Conservation (phyloP, 2,797 vertebrate species). For the Cheirogaleus major region DNA sequence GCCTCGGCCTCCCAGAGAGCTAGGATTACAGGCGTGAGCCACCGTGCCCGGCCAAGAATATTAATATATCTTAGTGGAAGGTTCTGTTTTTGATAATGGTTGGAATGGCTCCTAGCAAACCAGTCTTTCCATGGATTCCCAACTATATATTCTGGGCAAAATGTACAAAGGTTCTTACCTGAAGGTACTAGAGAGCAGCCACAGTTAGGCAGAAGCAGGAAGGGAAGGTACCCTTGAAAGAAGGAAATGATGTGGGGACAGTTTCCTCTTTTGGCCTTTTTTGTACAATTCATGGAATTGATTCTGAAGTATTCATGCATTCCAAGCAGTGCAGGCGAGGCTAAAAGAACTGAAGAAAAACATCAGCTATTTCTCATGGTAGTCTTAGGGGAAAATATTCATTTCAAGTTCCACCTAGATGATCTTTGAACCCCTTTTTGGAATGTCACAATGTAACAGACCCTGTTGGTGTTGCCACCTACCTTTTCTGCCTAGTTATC, state of each 20-base stretch:
- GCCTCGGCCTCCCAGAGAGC: too few relatives aligned
- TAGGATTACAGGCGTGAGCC: too few relatives aligned
- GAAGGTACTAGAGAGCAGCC: neutral
- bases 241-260: neutral
- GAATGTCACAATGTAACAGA: neutral
- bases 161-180: neutral
- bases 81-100: neutral
- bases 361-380: neutral
- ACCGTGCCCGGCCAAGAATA: too few relatives aligned
- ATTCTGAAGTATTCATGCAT: neutral
- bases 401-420: neutral
- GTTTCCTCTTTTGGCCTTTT: neutral
- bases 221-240: neutral
- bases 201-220: neutral
- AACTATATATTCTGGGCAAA: neutral
- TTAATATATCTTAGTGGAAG: neutral
- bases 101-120: neutral
- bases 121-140: neutral
- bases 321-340: neutral
- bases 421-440: neutral
- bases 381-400: neutral
- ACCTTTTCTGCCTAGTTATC: neutral
- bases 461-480: neutral
- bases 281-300: neutral
- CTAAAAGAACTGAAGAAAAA: neutral